These are phyloP conservation scores for Bemisia tabaci DNA, from an alignment of 1,140 invertebrate species.

Conservation along the genomic window DNA sequence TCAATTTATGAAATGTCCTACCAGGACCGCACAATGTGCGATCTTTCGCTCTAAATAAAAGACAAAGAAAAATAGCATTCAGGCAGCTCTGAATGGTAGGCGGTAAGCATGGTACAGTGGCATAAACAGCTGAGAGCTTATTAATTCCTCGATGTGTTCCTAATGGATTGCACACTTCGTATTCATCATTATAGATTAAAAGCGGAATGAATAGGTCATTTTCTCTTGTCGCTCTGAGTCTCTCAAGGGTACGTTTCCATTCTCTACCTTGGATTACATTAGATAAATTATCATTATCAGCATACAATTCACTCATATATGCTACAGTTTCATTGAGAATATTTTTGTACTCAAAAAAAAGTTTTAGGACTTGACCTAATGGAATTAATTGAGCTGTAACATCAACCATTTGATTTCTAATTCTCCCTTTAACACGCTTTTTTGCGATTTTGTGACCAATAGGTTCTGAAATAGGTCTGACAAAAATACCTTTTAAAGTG, in stretches of 20 bases:
- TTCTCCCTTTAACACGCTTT: constrained; percentile 1
- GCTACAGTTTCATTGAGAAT: constrained; percentile 9
- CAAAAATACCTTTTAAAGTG: constrained; percentile 10
- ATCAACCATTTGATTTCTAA: not conserved
- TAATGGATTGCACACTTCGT: constrained; percentile 17
- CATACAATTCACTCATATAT: constrained; percentile 11
- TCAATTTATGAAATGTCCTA: constrained; percentile 14
- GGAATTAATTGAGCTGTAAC: constrained; percentile 16
- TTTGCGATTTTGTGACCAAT: constrained; percentile 14
- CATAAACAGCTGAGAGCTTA: constrained; percentile 18
- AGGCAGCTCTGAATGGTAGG: constrained; percentile 13
- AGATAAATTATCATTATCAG: too few relatives aligned
- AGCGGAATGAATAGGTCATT: constrained; percentile 10
- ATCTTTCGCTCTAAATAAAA: constrained; percentile 17
- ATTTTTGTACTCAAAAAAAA: constrained; percentile 14
- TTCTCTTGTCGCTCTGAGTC: too few relatives aligned
- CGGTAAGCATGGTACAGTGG: constrained; percentile 18
- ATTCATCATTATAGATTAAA: constrained; percentile 17
- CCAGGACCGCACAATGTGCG: constrained; percentile 10
- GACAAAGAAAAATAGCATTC: constrained; percentile 18
- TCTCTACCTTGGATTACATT: constrained; percentile 5
- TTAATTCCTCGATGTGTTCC: constrained; percentile 16
- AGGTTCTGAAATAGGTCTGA: constrained; percentile 8
- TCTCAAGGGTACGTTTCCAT: constrained; percentile 10
- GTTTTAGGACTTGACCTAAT: constrained; percentile 14